Percentiles rank a stretch among this genome's conserved stretches.
Conservation (phyloP, 1,140 invertebrate genomes). For the Trachymyrmex cornetzi region DNA sequence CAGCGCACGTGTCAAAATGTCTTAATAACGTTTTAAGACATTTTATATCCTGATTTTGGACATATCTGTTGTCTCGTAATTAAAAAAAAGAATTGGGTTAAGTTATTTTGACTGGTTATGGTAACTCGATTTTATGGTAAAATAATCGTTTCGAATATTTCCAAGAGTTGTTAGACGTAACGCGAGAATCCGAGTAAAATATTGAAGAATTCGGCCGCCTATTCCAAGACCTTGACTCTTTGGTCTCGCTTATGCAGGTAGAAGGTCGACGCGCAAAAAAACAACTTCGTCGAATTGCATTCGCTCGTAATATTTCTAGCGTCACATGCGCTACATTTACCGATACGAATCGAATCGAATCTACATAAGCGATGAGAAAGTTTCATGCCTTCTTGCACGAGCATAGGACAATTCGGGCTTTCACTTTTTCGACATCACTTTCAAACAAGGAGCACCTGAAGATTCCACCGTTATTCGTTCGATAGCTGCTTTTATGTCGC, state of each 20-base stretch:
- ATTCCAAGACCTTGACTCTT: slow-evolving; percentile 38
- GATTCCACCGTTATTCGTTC: slow-evolving; percentile 6
- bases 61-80: too few relatives aligned
- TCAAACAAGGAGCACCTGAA: background rate
- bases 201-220: background rate
- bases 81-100: too few relatives aligned
- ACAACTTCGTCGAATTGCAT: background rate
- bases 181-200: background rate
- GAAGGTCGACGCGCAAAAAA: slow-evolving; percentile 18
- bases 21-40: too few relatives aligned
- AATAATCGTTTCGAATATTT: too few relatives aligned
- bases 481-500: background rate
- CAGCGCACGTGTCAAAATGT: too few relatives aligned
- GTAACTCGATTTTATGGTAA: too few relatives aligned
- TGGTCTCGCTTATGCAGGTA: slow-evolving; percentile 38
- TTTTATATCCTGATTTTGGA: too few relatives aligned
- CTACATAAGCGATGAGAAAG: background rate
- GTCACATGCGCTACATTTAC: background rate
- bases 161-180: slow-evolving; percentile 6
- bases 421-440: slow-evolving; percentile 53
- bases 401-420: background rate
- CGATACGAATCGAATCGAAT: background rate
- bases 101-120: too few relatives aligned
- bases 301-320: background rate
- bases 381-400: background rate